Percentiles rank a stretch among this genome's conserved stretches.
Conservation (phyloP, 1,140 invertebrate genomes). For the Leucophenga varia region DNA sequence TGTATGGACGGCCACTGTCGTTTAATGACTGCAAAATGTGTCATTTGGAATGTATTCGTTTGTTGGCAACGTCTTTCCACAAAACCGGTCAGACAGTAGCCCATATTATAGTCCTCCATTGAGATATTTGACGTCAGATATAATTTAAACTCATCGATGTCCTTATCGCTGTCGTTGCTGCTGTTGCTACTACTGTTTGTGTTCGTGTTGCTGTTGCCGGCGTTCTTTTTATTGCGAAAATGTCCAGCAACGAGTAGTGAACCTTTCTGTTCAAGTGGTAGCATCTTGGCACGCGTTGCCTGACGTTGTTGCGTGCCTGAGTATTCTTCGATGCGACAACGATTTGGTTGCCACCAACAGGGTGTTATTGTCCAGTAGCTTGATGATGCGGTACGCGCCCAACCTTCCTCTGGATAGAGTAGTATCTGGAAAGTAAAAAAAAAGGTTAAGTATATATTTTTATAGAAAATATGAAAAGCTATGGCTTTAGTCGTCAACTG, state of each 20-base stretch:
- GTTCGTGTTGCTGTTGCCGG: constrained; percentile 17
- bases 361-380: constrained; percentile 85
- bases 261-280: constrained; percentile 70
- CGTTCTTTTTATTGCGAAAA: constrained; percentile 66
- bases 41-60: constrained; percentile 77
- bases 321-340: constrained; percentile 81
- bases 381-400: constrained; percentile 79
- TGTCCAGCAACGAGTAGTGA: constrained; percentile 78
- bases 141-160: constrained; percentile 47
- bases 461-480: no score
- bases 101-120: constrained; percentile 82
- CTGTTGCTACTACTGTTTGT: not conserved
- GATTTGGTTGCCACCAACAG: constrained; percentile 78
- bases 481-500: no score
- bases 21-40: constrained; percentile 82
- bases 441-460: no score
- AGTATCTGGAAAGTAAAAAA: constrained; percentile 76
- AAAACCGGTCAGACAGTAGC: constrained; percentile 83
- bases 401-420: constrained; percentile 82
- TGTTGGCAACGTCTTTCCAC: constrained; percentile 77
- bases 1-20: constrained; percentile 56
- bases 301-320: constrained; percentile 74
- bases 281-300: constrained; percentile 76
- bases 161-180: not conserved
- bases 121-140: constrained; percentile 55